Conservation (phyloP, 1,140 invertebrate species). For the Caligus rogercresseyi region DNA sequence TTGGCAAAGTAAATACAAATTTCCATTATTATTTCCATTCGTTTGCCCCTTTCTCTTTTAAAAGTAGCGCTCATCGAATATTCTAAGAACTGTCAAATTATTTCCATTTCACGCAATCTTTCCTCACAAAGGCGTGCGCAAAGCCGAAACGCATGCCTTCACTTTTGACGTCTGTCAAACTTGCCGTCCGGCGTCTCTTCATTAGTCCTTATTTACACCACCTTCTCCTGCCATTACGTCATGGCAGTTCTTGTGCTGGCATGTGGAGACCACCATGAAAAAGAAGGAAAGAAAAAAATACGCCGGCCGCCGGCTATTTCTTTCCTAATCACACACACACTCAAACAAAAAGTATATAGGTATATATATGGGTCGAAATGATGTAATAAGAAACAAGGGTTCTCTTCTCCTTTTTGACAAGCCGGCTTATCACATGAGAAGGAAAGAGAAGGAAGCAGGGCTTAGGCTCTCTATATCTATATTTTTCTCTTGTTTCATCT, state of each 20-base stretch:
- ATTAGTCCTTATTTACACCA: no score
- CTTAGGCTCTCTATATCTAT: not conserved
- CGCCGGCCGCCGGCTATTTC: not conserved
- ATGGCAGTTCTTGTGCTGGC: not conserved
- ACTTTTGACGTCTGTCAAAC: not conserved
- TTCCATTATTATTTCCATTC: no score
- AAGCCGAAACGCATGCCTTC: no score
- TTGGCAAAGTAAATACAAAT: no score
- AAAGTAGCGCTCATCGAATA: no score
- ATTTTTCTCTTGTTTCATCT: not conserved
- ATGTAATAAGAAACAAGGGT: not conserved
- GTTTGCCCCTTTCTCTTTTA: no score
- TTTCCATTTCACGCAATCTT: no score
- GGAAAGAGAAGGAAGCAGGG: no score
- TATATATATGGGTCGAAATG: not conserved
- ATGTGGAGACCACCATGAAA: not conserved
- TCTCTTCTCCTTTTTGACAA: no score
- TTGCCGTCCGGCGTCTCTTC: not conserved
- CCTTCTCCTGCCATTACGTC: not conserved
- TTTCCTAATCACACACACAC: not conserved
- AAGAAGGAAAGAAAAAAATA: not conserved
- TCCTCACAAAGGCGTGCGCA: no score
- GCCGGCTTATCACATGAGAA: no score
- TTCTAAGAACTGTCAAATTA: no score
- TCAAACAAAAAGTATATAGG: not conserved